Percentiles rank a stretch among this genome's conserved stretches.
These are phyloP conservation scores for Ectemnius cavifrons DNA, from an alignment of 2,888 invertebrate species.

Conservation along the genomic window DNA sequence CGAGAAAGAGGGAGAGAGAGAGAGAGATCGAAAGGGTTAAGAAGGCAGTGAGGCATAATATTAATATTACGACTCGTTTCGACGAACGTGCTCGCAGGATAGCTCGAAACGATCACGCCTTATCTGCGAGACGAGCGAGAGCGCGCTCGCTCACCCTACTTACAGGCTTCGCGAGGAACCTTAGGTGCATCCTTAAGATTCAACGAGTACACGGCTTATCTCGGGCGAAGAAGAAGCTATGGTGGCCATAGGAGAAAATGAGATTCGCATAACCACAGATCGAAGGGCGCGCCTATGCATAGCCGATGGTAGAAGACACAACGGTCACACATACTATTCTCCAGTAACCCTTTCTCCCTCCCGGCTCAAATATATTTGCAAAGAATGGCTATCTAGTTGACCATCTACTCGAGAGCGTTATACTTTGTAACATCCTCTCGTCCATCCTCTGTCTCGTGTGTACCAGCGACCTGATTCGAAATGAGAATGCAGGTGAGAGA, in stretches of 20 bases:
- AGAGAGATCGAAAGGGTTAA: slow-evolving; percentile 21
- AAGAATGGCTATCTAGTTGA: slow-evolving; percentile 26
- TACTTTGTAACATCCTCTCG: slow-evolving; percentile 20
- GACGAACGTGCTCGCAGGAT: slow-evolving; percentile 59
- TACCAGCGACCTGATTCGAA: no score
- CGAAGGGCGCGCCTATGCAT: slow-evolving; percentile 55
- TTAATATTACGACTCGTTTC: slow-evolving; percentile 58
- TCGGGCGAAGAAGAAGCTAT: slow-evolving; percentile 58
- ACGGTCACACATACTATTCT: slow-evolving; percentile 16
- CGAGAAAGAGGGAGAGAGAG: slow-evolving; percentile 33
- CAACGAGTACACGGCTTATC: slow-evolving; percentile 62
- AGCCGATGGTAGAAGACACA: slow-evolving; percentile 30
- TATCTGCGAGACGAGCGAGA: slow-evolving; percentile 39
- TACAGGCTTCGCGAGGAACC: slow-evolving; percentile 43
- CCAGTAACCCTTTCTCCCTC: slow-evolving; percentile 35
- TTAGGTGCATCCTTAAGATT: slow-evolving; percentile 59
- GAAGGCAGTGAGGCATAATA: slow-evolving; percentile 27
- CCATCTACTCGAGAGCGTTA: slow-evolving; percentile 12
- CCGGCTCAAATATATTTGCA: slow-evolving; percentile 19
- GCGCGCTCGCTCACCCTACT: slow-evolving; percentile 28
- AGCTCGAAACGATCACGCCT: slow-evolving; percentile 51
- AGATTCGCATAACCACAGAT: slow-evolving; percentile 59
- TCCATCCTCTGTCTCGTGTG: neutral
- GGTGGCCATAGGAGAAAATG: slow-evolving; percentile 61
- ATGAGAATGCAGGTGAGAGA: no score